Conservation (phyloP, 2,113 vertebrate genomes). For the Hypanus sabinus region DNA sequence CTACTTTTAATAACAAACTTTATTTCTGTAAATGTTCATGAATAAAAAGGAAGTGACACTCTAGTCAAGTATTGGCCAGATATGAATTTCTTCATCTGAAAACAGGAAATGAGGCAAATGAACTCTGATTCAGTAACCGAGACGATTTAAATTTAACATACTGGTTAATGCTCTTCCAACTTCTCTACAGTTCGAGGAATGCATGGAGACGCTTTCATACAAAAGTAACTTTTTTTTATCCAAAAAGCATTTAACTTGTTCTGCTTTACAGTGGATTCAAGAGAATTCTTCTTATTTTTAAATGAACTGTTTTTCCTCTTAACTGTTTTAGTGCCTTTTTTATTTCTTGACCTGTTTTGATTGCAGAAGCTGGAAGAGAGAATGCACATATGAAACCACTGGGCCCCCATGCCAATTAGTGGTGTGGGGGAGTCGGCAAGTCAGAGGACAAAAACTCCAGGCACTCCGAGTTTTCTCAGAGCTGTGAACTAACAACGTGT, state of each 20-base stretch:
- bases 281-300: neutral
- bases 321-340: neutral
- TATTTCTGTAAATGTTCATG: neutral
- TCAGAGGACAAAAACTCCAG: conserved; percentile 7
- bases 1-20: neutral
- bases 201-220: neutral
- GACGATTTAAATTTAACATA: neutral
- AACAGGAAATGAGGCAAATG: conserved; percentile 13
- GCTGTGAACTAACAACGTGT: neutral
- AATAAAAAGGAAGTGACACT: neutral
- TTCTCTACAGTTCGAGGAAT: neutral
- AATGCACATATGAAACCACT: neutral
- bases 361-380: conserved; percentile 7
- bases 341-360: conserved; percentile 11
- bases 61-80: neutral
- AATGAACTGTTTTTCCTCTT: neutral
- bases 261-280: neutral
- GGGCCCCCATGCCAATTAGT: neutral
- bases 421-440: neutral
- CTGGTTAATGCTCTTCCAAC: neutral
- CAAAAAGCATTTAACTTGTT: neutral
- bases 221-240: neutral
- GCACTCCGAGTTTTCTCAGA: neutral
- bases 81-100: conserved; percentile 6
- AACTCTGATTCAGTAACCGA: neutral